These are phyloP conservation scores for Drosophila repleta DNA, from an alignment of 1,140 invertebrate genomes.

Conservation along the genomic window DNA sequence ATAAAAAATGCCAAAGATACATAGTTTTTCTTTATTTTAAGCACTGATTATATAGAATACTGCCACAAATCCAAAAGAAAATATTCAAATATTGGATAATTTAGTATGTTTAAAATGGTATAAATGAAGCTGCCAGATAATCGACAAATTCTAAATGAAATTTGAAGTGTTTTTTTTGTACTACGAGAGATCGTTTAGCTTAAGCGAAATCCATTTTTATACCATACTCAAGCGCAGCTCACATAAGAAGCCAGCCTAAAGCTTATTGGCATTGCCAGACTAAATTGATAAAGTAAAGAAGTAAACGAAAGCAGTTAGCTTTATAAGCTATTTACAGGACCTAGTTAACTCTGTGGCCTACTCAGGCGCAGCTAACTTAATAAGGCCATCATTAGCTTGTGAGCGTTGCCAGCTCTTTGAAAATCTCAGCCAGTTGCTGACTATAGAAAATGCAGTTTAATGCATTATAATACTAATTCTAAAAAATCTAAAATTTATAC, in stretches of 20 bases:
- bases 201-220: neutral
- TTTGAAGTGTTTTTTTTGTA: neutral
- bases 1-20: conserved; percentile 78
- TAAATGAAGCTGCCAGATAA: neutral
- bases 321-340: too few species aligned
- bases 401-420: neutral
- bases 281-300: too few species aligned
- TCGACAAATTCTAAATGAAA: neutral
- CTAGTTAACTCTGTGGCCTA: neutral
- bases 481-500: too few species aligned
- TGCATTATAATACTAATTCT: too few species aligned
- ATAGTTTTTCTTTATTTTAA: conserved; percentile 48
- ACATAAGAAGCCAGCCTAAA: neutral
- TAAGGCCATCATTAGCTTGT: neutral
- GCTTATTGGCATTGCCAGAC: neutral
- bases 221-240: neutral
- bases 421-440: too few species aligned
- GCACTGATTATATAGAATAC: neutral
- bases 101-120: neutral
- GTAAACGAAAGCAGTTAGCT: too few species aligned
- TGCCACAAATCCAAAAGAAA: neutral
- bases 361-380: conserved; percentile 13
- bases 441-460: too few species aligned
- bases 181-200: neutral
- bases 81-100: neutral